These are phyloP conservation scores for Sebastes variabilis DNA, from an alignment of 2,797 vertebrate genomes.

Conservation along the genomic window DNA sequence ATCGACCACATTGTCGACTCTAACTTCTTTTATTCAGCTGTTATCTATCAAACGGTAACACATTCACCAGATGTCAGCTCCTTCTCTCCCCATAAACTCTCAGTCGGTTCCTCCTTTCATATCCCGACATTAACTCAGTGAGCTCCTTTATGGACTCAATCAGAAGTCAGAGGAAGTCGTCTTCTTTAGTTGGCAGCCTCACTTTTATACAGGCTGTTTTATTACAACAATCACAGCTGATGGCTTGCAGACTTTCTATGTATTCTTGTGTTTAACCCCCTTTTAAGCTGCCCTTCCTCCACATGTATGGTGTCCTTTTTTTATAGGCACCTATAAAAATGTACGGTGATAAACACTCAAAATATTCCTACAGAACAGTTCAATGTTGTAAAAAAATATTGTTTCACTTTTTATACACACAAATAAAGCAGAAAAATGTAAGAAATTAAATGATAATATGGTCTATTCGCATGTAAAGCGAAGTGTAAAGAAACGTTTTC, in stretches of 20 bases:
- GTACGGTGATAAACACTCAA: not conserved
- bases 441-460: too few species aligned
- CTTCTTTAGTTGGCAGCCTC: not conserved
- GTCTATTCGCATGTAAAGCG: too few species aligned
- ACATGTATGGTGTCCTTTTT: too few species aligned
- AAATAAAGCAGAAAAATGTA: too few species aligned
- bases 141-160: not conserved
- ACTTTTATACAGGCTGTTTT: not conserved
- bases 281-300: not conserved
- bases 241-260: not conserved
- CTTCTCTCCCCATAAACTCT: not conserved
- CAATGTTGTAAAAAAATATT: not conserved
- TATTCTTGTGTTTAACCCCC: accelerated
- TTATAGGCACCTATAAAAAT: not conserved
- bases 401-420: not conserved
- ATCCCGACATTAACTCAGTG: not conserved
- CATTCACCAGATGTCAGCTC: constrained; percentile 5
- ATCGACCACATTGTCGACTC: not conserved
- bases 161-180: not conserved
- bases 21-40: not conserved
- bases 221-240: not conserved
- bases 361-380: not conserved
- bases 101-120: not conserved
- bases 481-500: too few species aligned
- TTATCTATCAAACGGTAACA: not conserved